phyloP scores from a whole-genome alignment of 2,888 invertebrate genomes.

The Drosophila barbarae region DNA sequence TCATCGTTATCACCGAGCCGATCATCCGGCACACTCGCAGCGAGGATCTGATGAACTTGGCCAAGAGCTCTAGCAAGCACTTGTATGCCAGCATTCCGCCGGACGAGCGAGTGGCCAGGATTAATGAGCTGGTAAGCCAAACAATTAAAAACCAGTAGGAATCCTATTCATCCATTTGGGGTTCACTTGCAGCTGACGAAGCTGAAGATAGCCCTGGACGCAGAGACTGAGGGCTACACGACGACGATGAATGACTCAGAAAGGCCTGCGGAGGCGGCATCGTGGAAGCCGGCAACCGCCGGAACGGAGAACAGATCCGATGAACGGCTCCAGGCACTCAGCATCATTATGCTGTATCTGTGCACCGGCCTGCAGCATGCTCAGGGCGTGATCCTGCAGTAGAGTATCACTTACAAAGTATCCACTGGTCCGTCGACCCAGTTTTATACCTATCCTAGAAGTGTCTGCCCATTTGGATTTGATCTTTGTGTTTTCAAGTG shows the following conservation, averaged over 20 bases:
- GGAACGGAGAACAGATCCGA: constrained; percentile 82
- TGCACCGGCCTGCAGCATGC: constrained; percentile 92
- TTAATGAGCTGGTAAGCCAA: constrained; percentile 89
- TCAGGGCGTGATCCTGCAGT: constrained; percentile 76
- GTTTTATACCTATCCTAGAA: constrained; percentile 2
- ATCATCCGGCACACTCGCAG: constrained; percentile 80
- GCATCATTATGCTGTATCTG: constrained; percentile 95
- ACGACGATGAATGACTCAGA: constrained; percentile 51
- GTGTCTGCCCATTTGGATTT: constrained; percentile 5
- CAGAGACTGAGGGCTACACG: constrained; percentile 82
- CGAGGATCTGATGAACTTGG: constrained; percentile 92
- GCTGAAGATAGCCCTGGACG: constrained; percentile 87
- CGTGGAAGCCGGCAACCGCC: constrained; percentile 30
- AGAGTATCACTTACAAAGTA: constrained; percentile 28
- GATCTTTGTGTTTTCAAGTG: neutral
- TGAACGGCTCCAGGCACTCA: constrained; percentile 92
- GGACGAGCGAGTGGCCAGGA: constrained; percentile 86
- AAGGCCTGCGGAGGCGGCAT: constrained; percentile 81
- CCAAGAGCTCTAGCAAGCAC: constrained; percentile 91
- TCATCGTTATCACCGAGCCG: constrained; percentile 74
- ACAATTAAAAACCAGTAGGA: no score
- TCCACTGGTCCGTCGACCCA: constrained; percentile 2
- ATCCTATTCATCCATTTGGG: no score
- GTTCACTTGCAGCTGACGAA: constrained; percentile 83
- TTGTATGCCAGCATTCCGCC: constrained; percentile 87